These are phyloP conservation scores for Agriopis aurantiaria DNA, from an alignment of 2,888 invertebrate species.

Conservation along the genomic window DNA sequence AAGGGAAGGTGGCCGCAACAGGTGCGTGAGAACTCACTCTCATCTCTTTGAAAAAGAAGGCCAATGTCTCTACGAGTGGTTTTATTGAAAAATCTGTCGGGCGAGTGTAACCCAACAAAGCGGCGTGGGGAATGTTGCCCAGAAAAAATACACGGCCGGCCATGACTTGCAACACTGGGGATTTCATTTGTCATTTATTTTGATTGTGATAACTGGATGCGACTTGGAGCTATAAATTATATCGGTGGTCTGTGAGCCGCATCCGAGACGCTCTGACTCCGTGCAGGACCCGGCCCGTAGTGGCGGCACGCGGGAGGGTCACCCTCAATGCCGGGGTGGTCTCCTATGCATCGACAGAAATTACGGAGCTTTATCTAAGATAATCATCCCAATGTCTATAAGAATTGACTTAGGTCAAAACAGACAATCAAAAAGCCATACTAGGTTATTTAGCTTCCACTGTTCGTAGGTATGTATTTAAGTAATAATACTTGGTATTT, in stretches of 20 bases:
- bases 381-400: too few relatives aligned
- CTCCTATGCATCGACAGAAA: too few relatives aligned
- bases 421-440: too few relatives aligned
- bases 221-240: constrained; percentile 60
- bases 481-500: too few relatives aligned
- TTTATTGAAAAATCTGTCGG: constrained; percentile 76
- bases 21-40: constrained; percentile 80
- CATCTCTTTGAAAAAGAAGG: constrained; percentile 61
- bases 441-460: too few relatives aligned
- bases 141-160: constrained; percentile 65
- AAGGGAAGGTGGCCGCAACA: constrained; percentile 55
- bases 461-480: too few relatives aligned
- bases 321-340: too few relatives aligned
- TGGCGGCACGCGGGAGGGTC: too few relatives aligned
- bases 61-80: constrained; percentile 75
- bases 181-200: constrained; percentile 87
- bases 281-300: constrained; percentile 3
- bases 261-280: constrained; percentile 37
- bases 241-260: constrained; percentile 41
- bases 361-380: too few relatives aligned
- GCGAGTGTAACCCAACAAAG: constrained; percentile 76
- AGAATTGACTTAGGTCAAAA: too few relatives aligned
- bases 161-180: constrained; percentile 82
- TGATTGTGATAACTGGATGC: constrained; percentile 82
- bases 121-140: constrained; percentile 71